These are phyloP conservation scores for Heliconius aoede DNA, from an alignment of 2,888 invertebrate species.

Conservation along the genomic window DNA sequence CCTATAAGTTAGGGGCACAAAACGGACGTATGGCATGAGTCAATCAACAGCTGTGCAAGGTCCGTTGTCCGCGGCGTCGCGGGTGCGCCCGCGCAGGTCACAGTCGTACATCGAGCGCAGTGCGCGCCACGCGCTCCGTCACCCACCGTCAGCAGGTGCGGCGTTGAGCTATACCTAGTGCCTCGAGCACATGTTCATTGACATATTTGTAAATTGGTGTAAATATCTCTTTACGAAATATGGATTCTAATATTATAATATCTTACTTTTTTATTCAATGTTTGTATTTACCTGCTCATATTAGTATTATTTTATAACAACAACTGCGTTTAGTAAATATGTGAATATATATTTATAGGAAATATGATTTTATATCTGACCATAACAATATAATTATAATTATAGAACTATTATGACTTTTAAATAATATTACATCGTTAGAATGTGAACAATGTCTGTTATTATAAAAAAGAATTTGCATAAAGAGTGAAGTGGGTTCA, in stretches of 20 bases:
- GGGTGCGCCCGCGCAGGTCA: slow-evolving; percentile 47
- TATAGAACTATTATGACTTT: neutral
- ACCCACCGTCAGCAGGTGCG: slow-evolving; percentile 46
- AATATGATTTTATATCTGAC: neutral
- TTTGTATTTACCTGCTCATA: neutral
- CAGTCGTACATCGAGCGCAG: slow-evolving; percentile 69
- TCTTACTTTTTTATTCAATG: neutral
- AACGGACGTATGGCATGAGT: slow-evolving; percentile 49
- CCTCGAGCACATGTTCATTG: slow-evolving; percentile 56
- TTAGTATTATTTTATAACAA: neutral
- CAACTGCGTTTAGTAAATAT: neutral
- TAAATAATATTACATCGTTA: neutral
- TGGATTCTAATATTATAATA: neutral
- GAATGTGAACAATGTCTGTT: slow-evolving; percentile 1
- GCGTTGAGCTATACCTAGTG: slow-evolving; percentile 43
- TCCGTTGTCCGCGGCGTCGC: slow-evolving; percentile 48
- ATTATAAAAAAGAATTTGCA: neutral
- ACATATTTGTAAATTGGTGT: slow-evolving; percentile 16
- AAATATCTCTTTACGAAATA: neutral
- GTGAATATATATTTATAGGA: neutral
- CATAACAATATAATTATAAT: neutral
- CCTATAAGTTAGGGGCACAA: slow-evolving; percentile 31
- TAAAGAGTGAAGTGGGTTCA: slow-evolving; percentile 27
- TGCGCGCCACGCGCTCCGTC: slow-evolving; percentile 69
- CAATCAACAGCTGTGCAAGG: slow-evolving; percentile 52